Base-by-base conservation (phyloP, 2,888 invertebrate species). In the Alloplasta piceator region DNA sequence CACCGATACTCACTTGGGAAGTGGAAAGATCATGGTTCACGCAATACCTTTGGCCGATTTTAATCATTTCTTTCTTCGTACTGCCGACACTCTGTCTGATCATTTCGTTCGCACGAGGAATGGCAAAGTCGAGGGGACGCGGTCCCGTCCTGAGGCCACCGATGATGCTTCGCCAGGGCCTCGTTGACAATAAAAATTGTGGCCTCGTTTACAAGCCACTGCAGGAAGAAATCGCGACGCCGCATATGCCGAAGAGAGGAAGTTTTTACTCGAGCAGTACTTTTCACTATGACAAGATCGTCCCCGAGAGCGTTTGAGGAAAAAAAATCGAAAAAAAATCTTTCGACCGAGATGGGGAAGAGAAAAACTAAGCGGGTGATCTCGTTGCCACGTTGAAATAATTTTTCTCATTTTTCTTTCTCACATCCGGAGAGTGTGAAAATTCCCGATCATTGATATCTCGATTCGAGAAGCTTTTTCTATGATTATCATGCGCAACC, bases 141-240 rank as follows among this genome's bases (percentile, higher is more conserved):
- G 89, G 90, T 7, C 92, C 91, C 0, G 92, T 92, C 0, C 88
- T 92, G 52, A 90, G 92, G 82, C 90, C 92, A 5, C 92, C 92
- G 1, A 86, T 92, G 89, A 92, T 92, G 6, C 87, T 92, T 6
- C 90, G 92, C 38, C 91, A 89, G 52, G 91, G 91, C 41, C 86
- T 91, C 43, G 84, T 89, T 12, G 92, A 92, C 80, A 95, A 95
- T 93, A 95, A 95, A 88, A 95, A 96, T 90, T 95, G 95, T 86
- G 95, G 95, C 3, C 94, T 96, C 79, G 96, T 97, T 16, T 97
- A 96, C 92, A 96, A 96, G 89, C 96, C 96, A 84, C 93, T 97
- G 72, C 96, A 96, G 9, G 96, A 96, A 91, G 96, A 97, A 85
- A 94, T 96, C 84, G 94, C 94, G 9, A 95, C 95, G 63, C 95